Evolutionary conservation across 1,140 invertebrate species (phyloP), one percentile per base, ranked within the genome.

Genomic region (Drosophila willistoni): DNA sequence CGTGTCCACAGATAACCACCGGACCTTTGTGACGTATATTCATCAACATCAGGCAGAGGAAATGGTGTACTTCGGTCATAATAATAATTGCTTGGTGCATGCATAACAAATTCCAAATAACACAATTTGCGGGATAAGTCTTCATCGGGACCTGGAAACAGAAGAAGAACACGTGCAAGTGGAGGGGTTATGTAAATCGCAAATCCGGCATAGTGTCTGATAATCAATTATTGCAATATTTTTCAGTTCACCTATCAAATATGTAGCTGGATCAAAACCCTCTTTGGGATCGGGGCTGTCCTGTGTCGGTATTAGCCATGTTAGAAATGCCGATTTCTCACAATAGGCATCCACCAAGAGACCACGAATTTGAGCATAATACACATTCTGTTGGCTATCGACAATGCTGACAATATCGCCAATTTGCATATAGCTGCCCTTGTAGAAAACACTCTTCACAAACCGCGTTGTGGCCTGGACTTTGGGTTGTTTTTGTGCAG

Each of bases 301-400:
- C 76, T 95, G 94, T 3, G 97, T 98, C 10, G 97, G 97, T 44
- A 99, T 92, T 1, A 98, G 93, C 97, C 97, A 99, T 0, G 97
- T 97, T n/a, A 99, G 93, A 7, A 96, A 96, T 6, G 97, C 97
- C 93, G 97, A 98, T 93, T 98, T 98, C 87, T 98, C 96, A 89
- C 97, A 97, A 93, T 97, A 98, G 86, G 98, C 97, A 92, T 98
- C 97, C 9, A 97, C 97, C 22, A 98, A 93, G 62, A 98, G 95
- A 1, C 97, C 97, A 76, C 96, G 94, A 36, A 98, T 95, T 93
- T 98, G 98, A 39, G 97, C 97, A 92, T 98, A 98, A 93, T 96
- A 98, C 55, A 95, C 94, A 57, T 94, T 95, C 60, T 96, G 95
- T 64, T 96, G 95, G 39, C 94, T 92, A 90, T 98, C 97, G 33